phyloP scores from a whole-genome alignment of 2,888 invertebrate species.

The Hypomecis atomaria region DNA sequence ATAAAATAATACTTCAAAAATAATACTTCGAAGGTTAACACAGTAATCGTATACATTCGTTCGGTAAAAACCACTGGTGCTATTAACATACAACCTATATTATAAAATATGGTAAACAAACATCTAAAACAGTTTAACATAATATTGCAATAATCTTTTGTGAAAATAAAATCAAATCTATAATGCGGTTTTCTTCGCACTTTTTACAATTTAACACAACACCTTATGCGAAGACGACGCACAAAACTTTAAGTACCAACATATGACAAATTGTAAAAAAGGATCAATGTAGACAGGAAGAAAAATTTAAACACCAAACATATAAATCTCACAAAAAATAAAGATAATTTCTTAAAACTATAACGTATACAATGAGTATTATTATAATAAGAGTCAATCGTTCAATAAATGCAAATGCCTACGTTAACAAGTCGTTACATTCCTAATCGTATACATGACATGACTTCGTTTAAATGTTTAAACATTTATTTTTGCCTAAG shows the following conservation, averaged over 20 bases:
- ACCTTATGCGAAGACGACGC: not conserved
- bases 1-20: slow-evolving; percentile 81
- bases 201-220: not conserved
- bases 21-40: slow-evolving; percentile 80
- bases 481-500: slow-evolving; percentile 54
- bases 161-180: slow-evolving; percentile 22
- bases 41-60: slow-evolving; percentile 75
- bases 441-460: slow-evolving; percentile 78
- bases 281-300: slow-evolving; percentile 39
- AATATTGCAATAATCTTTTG: slow-evolving; percentile 52
- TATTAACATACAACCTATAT: slow-evolving; percentile 36
- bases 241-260: slow-evolving; percentile 37
- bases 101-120: slow-evolving; percentile 62
- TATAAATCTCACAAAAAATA: slow-evolving; percentile 76
- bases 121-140: slow-evolving; percentile 57
- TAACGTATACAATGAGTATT: slow-evolving; percentile 83
- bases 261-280: slow-evolving; percentile 35
- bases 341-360: slow-evolving; percentile 68
- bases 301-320: slow-evolving; percentile 59
- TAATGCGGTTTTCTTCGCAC: not conserved
- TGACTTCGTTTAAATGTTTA: slow-evolving; percentile 59
- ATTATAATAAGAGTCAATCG: slow-evolving; percentile 70
- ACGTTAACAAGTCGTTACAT: slow-evolving; percentile 73
- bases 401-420: slow-evolving; percentile 79
- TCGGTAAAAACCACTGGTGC: slow-evolving; percentile 45